A percentile compares a stretch with the other conserved stretches of the same genome.
These are phyloP conservation scores for Aix galericulata DNA, from an alignment of 2,113 vertebrate species.

Conservation along the genomic window DNA sequence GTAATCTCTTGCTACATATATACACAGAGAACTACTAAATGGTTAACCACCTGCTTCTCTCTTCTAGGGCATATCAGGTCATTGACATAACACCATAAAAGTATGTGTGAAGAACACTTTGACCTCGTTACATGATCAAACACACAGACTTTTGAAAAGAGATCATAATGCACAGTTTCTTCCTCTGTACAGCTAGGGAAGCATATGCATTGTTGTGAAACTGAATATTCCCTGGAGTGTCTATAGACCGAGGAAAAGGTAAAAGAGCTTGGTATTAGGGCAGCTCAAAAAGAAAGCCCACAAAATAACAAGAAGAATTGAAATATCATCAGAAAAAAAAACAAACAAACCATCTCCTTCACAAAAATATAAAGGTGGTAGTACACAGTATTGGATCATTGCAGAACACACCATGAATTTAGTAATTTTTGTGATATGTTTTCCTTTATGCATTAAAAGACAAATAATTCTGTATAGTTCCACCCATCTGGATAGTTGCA, in stretches of 20 bases:
- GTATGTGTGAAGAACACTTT: background rate
- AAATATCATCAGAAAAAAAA: background rate
- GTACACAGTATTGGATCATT: background rate
- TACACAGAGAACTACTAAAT: background rate
- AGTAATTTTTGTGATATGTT: background rate
- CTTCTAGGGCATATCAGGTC: background rate
- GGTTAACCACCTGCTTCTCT: background rate
- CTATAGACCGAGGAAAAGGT: background rate
- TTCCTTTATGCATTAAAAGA: constrained; percentile 22
- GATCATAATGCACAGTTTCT: background rate
- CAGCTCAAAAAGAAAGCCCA: background rate
- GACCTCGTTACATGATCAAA: background rate
- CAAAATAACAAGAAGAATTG: background rate
- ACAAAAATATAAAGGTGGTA: background rate
- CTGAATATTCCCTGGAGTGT: background rate
- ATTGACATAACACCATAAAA: background rate
- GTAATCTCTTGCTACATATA: background rate
- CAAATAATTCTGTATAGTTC: constrained; percentile 7
- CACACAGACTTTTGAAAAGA: background rate
- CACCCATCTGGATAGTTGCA: constrained; percentile 5
- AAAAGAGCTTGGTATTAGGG: background rate
- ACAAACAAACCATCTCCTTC: background rate
- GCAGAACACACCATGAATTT: background rate
- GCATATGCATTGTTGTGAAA: background rate
- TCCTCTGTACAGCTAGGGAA: background rate